A percentile compares a stretch with the other conserved stretches of the same genome.
These are phyloP conservation scores for Protophormia terraenovae DNA, from an alignment of 2,888 invertebrate genomes.

Conservation along the genomic window DNA sequence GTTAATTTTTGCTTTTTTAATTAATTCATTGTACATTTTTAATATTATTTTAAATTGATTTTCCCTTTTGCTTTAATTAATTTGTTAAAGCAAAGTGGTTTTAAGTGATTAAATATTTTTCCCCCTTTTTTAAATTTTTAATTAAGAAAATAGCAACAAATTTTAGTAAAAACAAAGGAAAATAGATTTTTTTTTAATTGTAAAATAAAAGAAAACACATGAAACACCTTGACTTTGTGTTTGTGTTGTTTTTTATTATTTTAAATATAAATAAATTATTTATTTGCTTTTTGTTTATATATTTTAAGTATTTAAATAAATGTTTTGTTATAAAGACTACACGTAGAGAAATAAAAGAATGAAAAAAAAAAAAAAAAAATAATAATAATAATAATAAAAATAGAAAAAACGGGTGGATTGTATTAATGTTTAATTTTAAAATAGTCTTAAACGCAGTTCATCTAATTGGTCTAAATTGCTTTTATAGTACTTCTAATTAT, in stretches of 20 bases:
- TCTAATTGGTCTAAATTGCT: too few species aligned
- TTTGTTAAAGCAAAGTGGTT: slow-evolving; percentile 1
- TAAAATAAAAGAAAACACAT: background rate
- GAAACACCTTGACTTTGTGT: slow-evolving; percentile 54
- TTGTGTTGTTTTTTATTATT: background rate
- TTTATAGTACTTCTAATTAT: too few species aligned
- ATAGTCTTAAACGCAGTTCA: too few species aligned
- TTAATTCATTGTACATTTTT: too few species aligned
- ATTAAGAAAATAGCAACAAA: slow-evolving; percentile 8
- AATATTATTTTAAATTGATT: too few species aligned
- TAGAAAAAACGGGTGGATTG: too few species aligned
- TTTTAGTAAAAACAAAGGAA: background rate
- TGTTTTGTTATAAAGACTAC: background rate
- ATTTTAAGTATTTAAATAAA: slow-evolving; percentile 23
- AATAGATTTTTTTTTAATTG: too few species aligned
- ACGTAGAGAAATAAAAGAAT: background rate
- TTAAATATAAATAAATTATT: too few species aligned
- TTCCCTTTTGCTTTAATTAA: background rate
- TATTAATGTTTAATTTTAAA: too few species aligned
- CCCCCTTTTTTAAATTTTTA: slow-evolving; percentile 1
- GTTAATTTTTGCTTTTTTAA: too few species aligned
- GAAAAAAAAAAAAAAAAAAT: background rate
- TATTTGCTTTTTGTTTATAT: slow-evolving; percentile 11
- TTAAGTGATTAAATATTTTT: slow-evolving; percentile 37
- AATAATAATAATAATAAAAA: too few species aligned